These are phyloP conservation scores for Synergus umbraculus DNA, from an alignment of 2,888 invertebrate species.

Conservation along the genomic window DNA sequence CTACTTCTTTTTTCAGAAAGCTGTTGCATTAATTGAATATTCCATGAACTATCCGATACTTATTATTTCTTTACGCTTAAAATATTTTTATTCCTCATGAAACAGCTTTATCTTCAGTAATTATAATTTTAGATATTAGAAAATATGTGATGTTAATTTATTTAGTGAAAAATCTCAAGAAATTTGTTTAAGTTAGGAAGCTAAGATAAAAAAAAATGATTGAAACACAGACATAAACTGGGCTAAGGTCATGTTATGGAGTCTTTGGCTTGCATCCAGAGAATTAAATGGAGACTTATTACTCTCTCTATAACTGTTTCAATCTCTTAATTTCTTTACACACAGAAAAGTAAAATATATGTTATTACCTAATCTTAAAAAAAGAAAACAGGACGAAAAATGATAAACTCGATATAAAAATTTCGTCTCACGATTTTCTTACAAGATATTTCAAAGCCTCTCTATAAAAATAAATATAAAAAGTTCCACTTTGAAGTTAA, in stretches of 20 bases:
- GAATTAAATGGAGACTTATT: conserved; percentile 31
- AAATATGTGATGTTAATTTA: too few relatives aligned
- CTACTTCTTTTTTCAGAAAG: not conserved
- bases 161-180: not conserved
- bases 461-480: not conserved
- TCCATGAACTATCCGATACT: not conserved
- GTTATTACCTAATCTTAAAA: too few relatives aligned
- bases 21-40: conserved; percentile 12
- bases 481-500: not conserved
- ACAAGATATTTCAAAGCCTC: too few relatives aligned
- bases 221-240: conserved; percentile 52
- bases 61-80: not conserved
- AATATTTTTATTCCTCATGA: not conserved
- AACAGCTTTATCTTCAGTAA: too few relatives aligned
- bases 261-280: conserved; percentile 61
- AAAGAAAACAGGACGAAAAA: not conserved
- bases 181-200: not conserved
- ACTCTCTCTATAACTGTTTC: not conserved
- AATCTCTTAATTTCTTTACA: not conserved
- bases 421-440: too few relatives aligned
- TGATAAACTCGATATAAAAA: not conserved
- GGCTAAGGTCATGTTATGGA: conserved; percentile 65
- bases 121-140: too few relatives aligned
- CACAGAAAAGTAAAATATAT: not conserved
- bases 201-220: not conserved